Evolutionary conservation across 2,797 vertebrate genomes (phyloP).

Genomic region (Chrosomus eos): DNA sequence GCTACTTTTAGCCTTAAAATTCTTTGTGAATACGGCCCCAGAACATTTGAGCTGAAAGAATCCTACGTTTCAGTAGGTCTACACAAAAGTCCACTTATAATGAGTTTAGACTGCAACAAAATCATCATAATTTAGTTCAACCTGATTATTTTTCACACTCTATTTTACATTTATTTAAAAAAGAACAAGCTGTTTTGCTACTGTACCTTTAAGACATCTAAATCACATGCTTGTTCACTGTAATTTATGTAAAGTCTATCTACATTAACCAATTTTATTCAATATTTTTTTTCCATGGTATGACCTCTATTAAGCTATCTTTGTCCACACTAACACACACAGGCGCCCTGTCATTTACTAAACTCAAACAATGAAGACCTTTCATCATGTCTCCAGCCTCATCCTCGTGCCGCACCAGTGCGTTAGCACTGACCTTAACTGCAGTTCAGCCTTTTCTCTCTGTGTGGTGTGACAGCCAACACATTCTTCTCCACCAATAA

Average conservation of each 20-base stretch:
- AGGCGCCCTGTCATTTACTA: neutral
- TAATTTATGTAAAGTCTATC: neutral
- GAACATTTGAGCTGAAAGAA: no score
- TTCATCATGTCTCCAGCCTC: conserved; percentile 28
- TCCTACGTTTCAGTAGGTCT: no score
- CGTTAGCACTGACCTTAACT: conserved; percentile 45
- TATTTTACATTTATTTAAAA: neutral
- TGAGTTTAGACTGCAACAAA: neutral
- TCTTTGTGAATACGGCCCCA: no score
- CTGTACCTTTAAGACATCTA: neutral
- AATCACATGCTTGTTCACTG: neutral
- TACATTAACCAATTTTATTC: neutral
- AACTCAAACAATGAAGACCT: conserved; percentile 27
- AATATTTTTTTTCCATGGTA: neutral
- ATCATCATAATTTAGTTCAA: neutral
- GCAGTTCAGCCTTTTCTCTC: conserved; percentile 16
- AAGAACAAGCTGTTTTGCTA: neutral
- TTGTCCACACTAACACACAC: conserved; percentile 4
- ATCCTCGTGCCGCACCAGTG: conserved; percentile 17
- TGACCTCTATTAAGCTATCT: neutral
- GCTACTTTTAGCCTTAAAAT: no score
- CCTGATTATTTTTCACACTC: no score
- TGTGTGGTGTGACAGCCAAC: conserved; percentile 2
- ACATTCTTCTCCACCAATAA: conserved; percentile 23
- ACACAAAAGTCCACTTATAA: neutral